Conservation (phyloP, 2,113 vertebrate genomes). For the Upupa epops region DNA sequence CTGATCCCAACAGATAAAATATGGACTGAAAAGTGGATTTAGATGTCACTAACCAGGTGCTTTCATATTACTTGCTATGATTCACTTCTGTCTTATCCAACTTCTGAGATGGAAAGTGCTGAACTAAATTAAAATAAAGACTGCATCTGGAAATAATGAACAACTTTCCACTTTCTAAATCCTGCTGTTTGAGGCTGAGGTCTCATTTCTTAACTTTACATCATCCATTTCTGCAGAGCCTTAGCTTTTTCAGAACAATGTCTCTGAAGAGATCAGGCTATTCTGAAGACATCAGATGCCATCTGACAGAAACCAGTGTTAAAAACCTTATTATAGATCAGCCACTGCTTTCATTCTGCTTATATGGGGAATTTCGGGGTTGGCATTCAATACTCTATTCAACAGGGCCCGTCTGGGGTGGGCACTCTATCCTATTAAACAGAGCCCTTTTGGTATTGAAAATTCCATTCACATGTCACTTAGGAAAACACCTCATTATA, state of each 20-base stretch:
- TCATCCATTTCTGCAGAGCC: background rate
- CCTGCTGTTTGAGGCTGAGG: background rate
- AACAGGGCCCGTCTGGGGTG: background rate
- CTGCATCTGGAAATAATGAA: conserved; percentile 13
- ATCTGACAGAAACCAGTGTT: background rate
- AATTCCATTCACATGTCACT: background rate
- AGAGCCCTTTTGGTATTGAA: background rate
- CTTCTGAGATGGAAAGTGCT: background rate
- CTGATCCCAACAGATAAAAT: background rate
- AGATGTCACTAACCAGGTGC: background rate
- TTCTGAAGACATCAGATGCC: background rate
- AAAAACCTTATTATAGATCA: background rate
- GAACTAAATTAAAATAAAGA: conserved; percentile 9
- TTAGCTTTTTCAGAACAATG: background rate
- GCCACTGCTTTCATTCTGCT: background rate
- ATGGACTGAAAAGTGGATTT: background rate
- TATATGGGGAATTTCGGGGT: background rate
- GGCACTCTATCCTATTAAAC: background rate
- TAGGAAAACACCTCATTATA: background rate
- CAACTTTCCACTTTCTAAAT: background rate
- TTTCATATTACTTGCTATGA: background rate
- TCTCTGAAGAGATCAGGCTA: background rate
- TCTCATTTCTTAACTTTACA: conserved; percentile 32
- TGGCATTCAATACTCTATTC: too few relatives aligned
- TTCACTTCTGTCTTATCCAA: background rate